Evolutionary conservation across 1,140 invertebrate genomes (phyloP).

Genomic region (Drosophila parabipectinata): DNA sequence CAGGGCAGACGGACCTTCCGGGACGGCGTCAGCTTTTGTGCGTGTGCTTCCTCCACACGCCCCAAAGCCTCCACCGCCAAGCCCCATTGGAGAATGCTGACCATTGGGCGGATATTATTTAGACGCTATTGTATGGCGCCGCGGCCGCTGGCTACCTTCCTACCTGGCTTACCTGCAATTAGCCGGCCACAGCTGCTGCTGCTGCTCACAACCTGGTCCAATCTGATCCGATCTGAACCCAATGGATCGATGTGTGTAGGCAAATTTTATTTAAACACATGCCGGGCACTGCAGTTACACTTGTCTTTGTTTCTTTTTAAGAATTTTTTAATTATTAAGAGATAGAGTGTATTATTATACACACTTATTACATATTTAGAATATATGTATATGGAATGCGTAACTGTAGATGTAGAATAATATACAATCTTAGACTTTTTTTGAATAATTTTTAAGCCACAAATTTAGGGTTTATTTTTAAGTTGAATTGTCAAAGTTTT

Average conservation of each 20-base stretch:
- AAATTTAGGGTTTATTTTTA: too few species aligned
- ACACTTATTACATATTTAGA: too few species aligned
- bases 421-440: too few species aligned
- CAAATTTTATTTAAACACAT: not conserved
- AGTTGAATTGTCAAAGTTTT: too few species aligned
- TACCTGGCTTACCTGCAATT: conserved; percentile 63
- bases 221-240: conserved; percentile 1
- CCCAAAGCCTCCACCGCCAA: too few species aligned
- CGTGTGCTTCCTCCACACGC: conserved; percentile 24
- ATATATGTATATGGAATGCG: too few species aligned
- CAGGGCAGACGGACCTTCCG: conserved; percentile 64
- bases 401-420: too few species aligned
- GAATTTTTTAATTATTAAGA: not conserved
- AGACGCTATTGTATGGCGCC: conserved; percentile 79
- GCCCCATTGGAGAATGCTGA: conserved; percentile 52
- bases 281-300: too few species aligned
- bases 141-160: conserved; percentile 19
- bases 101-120: conserved; percentile 81
- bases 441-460: too few species aligned
- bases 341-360: too few species aligned
- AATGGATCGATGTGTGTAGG: conserved; percentile 15
- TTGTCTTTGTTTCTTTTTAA: not conserved
- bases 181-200: conserved; percentile 72
- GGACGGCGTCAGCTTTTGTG: conserved; percentile 69
- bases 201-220: conserved; percentile 19